Percentiles rank a stretch among this genome's conserved stretches.
Conservation (phyloP, 37 sponge, comb jelly and placozoan genomes). For the Tethya wilhelma region DNA sequence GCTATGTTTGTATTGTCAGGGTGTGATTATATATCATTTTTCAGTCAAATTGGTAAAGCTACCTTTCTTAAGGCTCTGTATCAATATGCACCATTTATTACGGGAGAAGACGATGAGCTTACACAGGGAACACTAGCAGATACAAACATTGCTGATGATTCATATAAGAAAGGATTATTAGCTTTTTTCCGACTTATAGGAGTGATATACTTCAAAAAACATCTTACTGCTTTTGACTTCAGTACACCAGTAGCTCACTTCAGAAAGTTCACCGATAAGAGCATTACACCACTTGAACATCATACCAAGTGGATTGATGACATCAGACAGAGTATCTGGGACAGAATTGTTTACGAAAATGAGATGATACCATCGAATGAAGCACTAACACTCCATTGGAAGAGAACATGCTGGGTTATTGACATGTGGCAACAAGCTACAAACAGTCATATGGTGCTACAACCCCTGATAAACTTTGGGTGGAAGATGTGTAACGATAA, state of each 20-base stretch:
- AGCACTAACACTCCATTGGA: constrained; percentile 10
- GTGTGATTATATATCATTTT: constrained; percentile 25
- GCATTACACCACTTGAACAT: not conserved
- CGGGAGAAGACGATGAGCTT: not conserved
- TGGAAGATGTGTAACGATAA: not conserved
- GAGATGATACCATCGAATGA: constrained; percentile 12
- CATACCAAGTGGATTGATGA: constrained; percentile 1
- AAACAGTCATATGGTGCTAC: not conserved
- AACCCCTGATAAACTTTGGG: not conserved
- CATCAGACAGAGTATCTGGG: constrained; percentile 5
- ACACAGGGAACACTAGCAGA: constrained; percentile 20
- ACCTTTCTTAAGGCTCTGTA: not conserved
- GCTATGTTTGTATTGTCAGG: constrained; percentile 3
- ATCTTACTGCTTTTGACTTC: constrained; percentile 6
- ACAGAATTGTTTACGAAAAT: constrained; percentile 1
- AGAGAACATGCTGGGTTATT: constrained; percentile 2
- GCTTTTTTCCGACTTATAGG: constrained; percentile 22
- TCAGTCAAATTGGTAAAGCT: constrained; percentile 23
- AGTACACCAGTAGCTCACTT: not conserved
- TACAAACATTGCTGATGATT: not conserved
- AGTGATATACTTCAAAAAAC: constrained; percentile 13
- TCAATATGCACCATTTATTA: constrained; percentile 21
- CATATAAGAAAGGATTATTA: not conserved
- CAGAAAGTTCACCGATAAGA: not conserved
- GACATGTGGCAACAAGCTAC: constrained; percentile 17